Evolutionary conservation across 92 coral and sea anemone genomes (phyloP), one percentile per base, ranked within the genome.

Genomic region (Diadumene lineata): DNA sequence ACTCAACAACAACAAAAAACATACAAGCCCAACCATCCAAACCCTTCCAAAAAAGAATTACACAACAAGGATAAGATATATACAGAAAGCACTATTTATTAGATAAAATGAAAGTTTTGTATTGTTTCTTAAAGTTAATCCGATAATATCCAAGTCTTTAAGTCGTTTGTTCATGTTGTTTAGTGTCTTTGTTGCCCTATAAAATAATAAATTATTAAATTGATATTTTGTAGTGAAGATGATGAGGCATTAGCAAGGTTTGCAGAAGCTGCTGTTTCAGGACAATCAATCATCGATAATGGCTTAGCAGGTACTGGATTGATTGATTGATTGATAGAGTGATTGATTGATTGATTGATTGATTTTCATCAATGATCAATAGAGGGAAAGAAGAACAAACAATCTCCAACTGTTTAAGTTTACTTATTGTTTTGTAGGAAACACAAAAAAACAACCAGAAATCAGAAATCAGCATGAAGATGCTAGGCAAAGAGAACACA

Each of bases 211-310:
- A 32, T 18, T 11, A 31, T n/a, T 19, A 21, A 6, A 60, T 22
- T 31, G 34, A 38, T 60, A 11, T 29, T n/a, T n/a, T n/a, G n/a
- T n/a, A 88, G 90, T 82, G 90, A 86, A 33, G 89, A 89, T 89
- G 97, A 88, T 44, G 85, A 89, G 27, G 98, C 92, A 27, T 64
- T 72, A 60, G 57, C 65, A 34, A 87, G 89, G 58, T 82, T 94
- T 17, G 46, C 79, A 75, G 98, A 94, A 71, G 98, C 97, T 26
- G 96, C 97, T 16, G 93, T 94, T 9, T 92, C 87, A 58, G 97
- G 87, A 8, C 78, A 86, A 62, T 79, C 79, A 27, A 87, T 90
- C 46, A 62, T 92, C 0, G 56, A 74, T 29, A 76, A 73, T 56
- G 91, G 82, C 13, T 15, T 38, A 10, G 6, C 21, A 34, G 48